Conservation (phyloP, 2,797 vertebrate genomes). For the Lacerta bilineata region DNA sequence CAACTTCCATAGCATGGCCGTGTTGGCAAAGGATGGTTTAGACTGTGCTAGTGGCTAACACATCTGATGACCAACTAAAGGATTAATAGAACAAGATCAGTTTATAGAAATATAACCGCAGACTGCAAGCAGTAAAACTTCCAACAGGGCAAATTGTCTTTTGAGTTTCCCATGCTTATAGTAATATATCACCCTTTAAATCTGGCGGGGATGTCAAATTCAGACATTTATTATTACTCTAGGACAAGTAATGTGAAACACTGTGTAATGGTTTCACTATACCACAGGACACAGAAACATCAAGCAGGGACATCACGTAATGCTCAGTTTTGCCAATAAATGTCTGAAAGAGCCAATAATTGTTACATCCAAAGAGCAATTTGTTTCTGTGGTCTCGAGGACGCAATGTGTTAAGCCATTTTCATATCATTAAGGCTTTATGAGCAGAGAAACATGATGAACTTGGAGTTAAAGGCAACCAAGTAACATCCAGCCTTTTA, state of each 20-base stretch:
- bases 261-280: background rate
- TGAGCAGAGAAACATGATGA: constrained; percentile 14
- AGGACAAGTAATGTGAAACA: background rate
- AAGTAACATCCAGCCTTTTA: background rate
- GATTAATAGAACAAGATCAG: no score
- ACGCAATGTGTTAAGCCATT: constrained; percentile 2
- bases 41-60: no score
- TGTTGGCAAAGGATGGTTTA: no score
- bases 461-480: background rate
- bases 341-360: background rate
- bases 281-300: background rate
- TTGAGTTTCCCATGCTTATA: background rate
- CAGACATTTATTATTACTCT: background rate
- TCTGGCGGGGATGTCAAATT: background rate
- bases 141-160: background rate
- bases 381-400: background rate
- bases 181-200: background rate
- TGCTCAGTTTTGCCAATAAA: constrained; percentile 4
- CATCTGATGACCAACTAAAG: no score
- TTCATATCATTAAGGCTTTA: background rate
- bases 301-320: background rate
- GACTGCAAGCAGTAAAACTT: background rate
- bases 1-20: no score
- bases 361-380: background rate
- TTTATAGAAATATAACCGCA: no score